Evolutionary conservation across 2,888 invertebrate species (phyloP).

Genomic region (Thecocarcelia acutangulata): DNA sequence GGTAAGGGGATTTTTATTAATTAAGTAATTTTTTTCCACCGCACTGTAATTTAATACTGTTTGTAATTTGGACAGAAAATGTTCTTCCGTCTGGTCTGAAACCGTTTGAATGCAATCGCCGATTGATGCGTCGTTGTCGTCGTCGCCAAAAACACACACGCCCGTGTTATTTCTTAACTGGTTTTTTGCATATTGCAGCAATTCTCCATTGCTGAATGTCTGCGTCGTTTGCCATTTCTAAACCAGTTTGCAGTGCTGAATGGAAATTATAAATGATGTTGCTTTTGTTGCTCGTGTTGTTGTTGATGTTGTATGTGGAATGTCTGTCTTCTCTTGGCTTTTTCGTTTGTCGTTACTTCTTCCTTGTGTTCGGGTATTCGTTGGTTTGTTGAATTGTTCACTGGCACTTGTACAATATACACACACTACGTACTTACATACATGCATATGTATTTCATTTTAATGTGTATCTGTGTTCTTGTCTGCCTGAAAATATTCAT

Average conservation of each 20-base stretch:
- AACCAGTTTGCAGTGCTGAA: constrained; percentile 75
- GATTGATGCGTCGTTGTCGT: constrained; percentile 69
- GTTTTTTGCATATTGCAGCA: constrained; percentile 68
- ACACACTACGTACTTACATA: no score
- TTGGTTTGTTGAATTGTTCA: constrained; percentile 32
- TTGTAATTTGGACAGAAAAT: constrained; percentile 53
- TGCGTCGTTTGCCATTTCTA: constrained; percentile 72
- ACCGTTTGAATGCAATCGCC: constrained; percentile 71
- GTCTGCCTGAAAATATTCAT: constrained; percentile 57
- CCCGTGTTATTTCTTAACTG: constrained; percentile 73
- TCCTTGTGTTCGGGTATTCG: constrained; percentile 32
- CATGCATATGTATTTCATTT: no score
- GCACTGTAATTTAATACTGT: constrained; percentile 59
- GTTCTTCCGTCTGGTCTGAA: constrained; percentile 68
- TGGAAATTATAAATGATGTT: constrained; percentile 68
- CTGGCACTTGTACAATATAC: constrained; percentile 44
- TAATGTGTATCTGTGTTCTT: constrained; percentile 36
- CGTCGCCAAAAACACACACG: constrained; percentile 71
- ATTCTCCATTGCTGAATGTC: constrained; percentile 70
- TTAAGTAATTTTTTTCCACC: constrained; percentile 39
- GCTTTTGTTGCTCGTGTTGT: constrained; percentile 23
- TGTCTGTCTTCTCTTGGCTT: constrained; percentile 40
- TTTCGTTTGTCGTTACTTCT: constrained; percentile 38
- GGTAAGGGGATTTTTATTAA: constrained; percentile 27
- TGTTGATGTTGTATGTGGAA: constrained; percentile 58